Conservation (phyloP, 2,113 vertebrate species). For the Pseudolaguvia tuberculata region DNA sequence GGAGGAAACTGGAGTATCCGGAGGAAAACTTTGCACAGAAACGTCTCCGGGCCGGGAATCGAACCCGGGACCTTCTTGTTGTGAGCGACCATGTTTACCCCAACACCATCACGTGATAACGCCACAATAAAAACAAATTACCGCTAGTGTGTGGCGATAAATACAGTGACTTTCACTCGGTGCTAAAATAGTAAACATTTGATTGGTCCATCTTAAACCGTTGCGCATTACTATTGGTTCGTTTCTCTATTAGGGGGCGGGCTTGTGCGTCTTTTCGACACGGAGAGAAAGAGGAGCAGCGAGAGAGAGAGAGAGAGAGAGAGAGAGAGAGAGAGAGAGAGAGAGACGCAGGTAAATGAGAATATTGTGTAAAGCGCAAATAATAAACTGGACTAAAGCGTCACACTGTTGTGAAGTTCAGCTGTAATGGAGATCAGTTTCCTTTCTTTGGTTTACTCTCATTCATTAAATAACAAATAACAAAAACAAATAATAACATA, state of each 20-base stretch:
- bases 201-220: background rate
- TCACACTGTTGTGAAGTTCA: background rate
- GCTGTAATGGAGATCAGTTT: constrained; percentile 28
- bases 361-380: background rate
- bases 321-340: background rate
- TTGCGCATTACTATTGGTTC: background rate
- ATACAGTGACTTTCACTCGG: background rate
- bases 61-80: too few relatives aligned
- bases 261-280: background rate
- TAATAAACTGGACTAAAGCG: background rate
- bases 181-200: background rate
- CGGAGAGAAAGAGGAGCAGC: too few relatives aligned
- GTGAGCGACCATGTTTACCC: too few relatives aligned
- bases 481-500: background rate
- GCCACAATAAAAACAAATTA: too few relatives aligned
- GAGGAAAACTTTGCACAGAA: too few relatives aligned
- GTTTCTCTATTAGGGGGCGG: background rate
- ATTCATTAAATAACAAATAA: background rate
- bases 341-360: background rate
- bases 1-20: too few relatives aligned
- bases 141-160: background rate
- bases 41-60: too few relatives aligned
- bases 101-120: too few relatives aligned
- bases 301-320: background rate
- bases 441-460: background rate